Percentiles rank a stretch among this genome's conserved stretches.
Evolutionary conservation across 2,888 invertebrate species (phyloP).

Genomic region (Mylabris sibirica): DNA sequence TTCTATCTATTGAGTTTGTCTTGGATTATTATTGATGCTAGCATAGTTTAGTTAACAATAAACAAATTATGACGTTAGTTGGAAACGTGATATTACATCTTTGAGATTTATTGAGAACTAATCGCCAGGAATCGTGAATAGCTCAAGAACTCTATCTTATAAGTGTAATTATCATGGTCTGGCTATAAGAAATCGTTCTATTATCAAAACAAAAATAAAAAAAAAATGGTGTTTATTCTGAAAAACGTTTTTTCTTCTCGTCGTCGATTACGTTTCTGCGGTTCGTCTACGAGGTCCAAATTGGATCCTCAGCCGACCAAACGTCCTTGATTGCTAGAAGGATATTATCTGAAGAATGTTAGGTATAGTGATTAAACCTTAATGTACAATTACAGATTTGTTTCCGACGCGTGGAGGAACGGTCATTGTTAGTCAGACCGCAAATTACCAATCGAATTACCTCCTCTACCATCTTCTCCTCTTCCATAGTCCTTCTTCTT

Average conservation of each 20-base stretch:
- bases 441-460: constrained; percentile 60
- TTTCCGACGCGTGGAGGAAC: constrained; percentile 56
- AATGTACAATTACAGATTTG: constrained; percentile 59
- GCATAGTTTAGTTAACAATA: constrained; percentile 9
- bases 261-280: not conserved
- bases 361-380: constrained; percentile 49
- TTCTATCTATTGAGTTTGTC: not conserved
- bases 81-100: constrained; percentile 9
- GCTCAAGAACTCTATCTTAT: not conserved
- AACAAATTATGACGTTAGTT: constrained; percentile 18
- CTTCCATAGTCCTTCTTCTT: not conserved
- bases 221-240: not conserved
- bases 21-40: not conserved
- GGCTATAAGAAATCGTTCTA: not conserved
- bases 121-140: constrained; percentile 10
- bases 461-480: constrained; percentile 24
- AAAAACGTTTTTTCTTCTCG: not conserved
- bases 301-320: constrained; percentile 21
- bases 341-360: constrained; percentile 43
- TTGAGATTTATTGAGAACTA: constrained; percentile 15
- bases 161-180: not conserved
- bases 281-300: not conserved
- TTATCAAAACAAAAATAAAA: not conserved
- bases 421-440: constrained; percentile 58
- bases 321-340: constrained; percentile 43